These are phyloP conservation scores for Dryobotodes eremita DNA, from an alignment of 2,888 invertebrate species.

Conservation along the genomic window DNA sequence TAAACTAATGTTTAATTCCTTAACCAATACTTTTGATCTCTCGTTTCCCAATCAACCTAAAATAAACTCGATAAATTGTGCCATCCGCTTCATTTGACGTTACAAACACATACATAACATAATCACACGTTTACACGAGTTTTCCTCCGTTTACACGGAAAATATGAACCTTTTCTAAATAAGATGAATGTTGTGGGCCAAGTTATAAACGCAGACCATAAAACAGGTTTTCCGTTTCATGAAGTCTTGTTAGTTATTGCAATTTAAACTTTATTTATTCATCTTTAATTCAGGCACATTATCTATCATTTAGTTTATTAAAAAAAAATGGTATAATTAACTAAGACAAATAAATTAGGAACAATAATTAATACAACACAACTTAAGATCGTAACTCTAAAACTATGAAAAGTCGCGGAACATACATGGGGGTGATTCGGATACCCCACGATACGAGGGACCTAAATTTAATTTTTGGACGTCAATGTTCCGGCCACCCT, in stretches of 20 bases:
- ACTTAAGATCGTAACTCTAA: no score
- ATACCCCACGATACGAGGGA: no score
- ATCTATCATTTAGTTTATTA: neutral
- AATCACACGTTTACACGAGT: conserved; percentile 61
- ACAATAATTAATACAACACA: no score
- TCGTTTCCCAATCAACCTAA: conserved; percentile 16
- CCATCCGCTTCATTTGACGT: conserved; percentile 15
- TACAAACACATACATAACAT: conserved; percentile 32
- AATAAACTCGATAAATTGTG: conserved; percentile 24
- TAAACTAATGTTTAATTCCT: neutral
- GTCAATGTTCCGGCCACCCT: no score
- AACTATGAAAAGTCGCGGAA: no score
- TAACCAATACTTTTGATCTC: neutral
- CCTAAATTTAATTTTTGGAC: no score
- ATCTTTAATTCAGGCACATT: no score
- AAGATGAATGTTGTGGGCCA: conserved; percentile 58
- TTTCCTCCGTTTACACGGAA: conserved; percentile 63
- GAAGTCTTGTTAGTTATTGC: neutral
- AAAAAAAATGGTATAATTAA: no score
- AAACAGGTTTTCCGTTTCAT: neutral
- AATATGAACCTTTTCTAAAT: conserved; percentile 70
- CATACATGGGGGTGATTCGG: no score
- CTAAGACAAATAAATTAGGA: no score
- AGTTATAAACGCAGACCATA: conserved; percentile 22
- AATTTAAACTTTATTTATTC: neutral